Conservation (phyloP, 2,113 vertebrate species). For the Lethenteron camtschaticum region DNA sequence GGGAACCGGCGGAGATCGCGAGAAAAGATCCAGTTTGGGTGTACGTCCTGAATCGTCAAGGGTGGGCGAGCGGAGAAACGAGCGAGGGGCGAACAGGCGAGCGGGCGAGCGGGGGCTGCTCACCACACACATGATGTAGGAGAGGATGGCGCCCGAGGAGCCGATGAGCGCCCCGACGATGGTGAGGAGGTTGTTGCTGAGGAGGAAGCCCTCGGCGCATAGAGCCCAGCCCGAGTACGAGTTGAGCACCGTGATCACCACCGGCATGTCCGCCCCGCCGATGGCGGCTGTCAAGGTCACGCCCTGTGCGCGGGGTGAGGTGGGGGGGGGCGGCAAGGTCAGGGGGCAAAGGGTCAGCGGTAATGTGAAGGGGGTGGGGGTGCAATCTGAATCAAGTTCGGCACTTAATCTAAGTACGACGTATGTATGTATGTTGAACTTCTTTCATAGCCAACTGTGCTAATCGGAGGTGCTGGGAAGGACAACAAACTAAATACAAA, state of each 20-base stretch:
- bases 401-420: no score
- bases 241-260: constrained; percentile 93
- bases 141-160: constrained; percentile 81
- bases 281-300: constrained; percentile 88
- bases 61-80: no score
- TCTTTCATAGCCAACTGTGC: no score
- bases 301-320: constrained; percentile 74
- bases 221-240: constrained; percentile 93
- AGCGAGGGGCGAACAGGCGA: not conserved
- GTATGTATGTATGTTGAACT: no score
- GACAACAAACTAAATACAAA: no score
- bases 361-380: no score
- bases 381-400: no score
- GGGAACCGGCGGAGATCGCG: no score
- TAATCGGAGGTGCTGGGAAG: no score
- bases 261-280: constrained; percentile 88
- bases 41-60: no score
- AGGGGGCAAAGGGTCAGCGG: constrained; percentile 31
- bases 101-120: constrained; percentile 16
- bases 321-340: constrained; percentile 76
- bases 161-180: constrained; percentile 83
- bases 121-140: constrained; percentile 99
- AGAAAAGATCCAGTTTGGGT: no score
- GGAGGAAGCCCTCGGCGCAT: constrained; percentile 80
- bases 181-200: constrained; percentile 86